A percentile compares a stretch with the other conserved stretches of the same genome.
Evolutionary conservation across 2,797 vertebrate species (phyloP).

Genomic region (Acrossocheilus wenchowensis): DNA sequence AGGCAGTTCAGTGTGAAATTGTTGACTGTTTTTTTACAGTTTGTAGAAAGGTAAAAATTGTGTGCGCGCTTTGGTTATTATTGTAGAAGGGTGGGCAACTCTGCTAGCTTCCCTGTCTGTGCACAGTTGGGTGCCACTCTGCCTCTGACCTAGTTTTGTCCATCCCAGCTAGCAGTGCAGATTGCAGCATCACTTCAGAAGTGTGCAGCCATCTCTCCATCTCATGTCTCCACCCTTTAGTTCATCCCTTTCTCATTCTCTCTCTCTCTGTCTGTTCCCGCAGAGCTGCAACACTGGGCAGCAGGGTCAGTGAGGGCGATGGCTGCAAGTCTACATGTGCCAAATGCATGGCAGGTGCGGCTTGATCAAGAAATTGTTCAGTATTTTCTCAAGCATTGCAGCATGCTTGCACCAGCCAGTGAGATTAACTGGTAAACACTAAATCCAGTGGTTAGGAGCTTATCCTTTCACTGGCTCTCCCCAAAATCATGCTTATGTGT

Average conservation of each 20-base stretch:
- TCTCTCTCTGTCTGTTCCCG: not conserved
- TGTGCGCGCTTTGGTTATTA: conserved; percentile 6
- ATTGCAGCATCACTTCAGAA: conserved; percentile 46
- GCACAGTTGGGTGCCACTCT: conserved; percentile 39
- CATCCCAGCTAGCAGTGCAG: conserved; percentile 42
- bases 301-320: conserved; percentile 6
- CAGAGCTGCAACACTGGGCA: conserved; percentile 5
- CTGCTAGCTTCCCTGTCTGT: conserved; percentile 19
- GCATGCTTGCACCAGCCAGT: not conserved
- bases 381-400: conserved; percentile 25
- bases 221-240: conserved; percentile 11
- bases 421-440: conserved; percentile 1
- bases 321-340: not conserved
- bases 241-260: not conserved
- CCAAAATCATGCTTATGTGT: not conserved
- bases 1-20: not conserved
- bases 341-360: conserved; percentile 22
- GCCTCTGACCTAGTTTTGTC: conserved; percentile 60
- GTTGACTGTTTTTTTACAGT: not conserved
- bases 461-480: not conserved
- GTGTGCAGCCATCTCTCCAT: conserved; percentile 20
- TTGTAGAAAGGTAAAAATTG: conserved; percentile 4
- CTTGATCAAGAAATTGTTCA: not conserved
- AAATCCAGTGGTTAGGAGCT: conserved; percentile 12
- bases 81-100: not conserved